These are phyloP conservation scores for Formica selysi DNA, from an alignment of 1,140 invertebrate genomes.

Conservation along the genomic window DNA sequence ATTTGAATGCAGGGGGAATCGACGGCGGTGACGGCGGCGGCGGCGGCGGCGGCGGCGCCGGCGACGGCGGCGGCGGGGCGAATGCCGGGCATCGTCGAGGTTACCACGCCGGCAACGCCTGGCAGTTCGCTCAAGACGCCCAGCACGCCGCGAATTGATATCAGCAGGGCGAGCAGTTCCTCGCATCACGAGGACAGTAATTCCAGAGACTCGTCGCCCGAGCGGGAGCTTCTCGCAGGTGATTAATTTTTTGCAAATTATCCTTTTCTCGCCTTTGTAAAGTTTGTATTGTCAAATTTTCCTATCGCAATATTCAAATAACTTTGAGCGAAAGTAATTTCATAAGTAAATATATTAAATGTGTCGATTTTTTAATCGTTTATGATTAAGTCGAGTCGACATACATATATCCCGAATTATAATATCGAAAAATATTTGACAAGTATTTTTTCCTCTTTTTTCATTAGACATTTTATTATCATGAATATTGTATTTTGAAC, in stretches of 20 bases:
- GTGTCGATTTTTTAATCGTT: background rate
- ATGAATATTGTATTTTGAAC: background rate
- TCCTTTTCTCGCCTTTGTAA: too few relatives aligned
- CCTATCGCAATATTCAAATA: background rate
- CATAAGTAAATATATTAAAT: background rate
- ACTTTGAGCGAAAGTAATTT: background rate
- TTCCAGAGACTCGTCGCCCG: conserved; percentile 91
- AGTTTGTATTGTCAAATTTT: background rate
- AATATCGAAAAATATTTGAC: background rate
- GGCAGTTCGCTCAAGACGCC: conserved; percentile 88
- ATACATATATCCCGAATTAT: background rate
- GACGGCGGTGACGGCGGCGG: conserved; percentile 82
- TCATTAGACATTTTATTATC: too few relatives aligned
- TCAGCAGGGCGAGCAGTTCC: conserved; percentile 94
- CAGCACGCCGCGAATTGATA: conserved; percentile 93
- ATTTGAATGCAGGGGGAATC: conserved; percentile 83
- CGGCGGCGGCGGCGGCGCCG: conserved; percentile 86
- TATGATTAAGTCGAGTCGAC: background rate
- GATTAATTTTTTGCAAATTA: background rate
- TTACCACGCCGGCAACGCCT: conserved; percentile 86
- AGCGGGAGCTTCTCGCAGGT: conserved; percentile 90
- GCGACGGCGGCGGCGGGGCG: conserved; percentile 85
- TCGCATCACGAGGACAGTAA: conserved; percentile 93
- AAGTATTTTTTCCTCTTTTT: too few relatives aligned
- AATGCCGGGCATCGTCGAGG: conserved; percentile 91